Evolutionary conservation across 2,797 vertebrate species (phyloP).

Genomic region (Botia kubotai): DNA sequence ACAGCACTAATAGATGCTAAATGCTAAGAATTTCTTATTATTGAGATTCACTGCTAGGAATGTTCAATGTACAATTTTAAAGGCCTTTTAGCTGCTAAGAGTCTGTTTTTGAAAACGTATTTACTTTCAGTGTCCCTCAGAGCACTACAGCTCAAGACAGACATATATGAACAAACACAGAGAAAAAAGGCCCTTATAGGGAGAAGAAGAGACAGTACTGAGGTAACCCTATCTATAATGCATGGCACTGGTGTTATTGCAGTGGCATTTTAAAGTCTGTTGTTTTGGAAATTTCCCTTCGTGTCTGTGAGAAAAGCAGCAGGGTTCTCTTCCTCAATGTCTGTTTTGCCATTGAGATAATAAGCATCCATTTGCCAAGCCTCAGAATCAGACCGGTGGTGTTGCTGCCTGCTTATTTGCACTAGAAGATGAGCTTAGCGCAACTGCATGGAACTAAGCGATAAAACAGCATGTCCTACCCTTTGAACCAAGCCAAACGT

Average conservation of each 20-base stretch:
- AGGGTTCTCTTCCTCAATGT: not conserved
- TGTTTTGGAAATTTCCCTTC: constrained; percentile 12
- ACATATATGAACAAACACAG: not conserved
- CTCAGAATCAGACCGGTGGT: not conserved
- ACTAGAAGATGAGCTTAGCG: constrained; percentile 12
- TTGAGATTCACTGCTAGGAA: not conserved
- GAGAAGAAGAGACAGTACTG: constrained; percentile 4
- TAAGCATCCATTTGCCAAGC: constrained; percentile 17
- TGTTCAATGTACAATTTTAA: not conserved
- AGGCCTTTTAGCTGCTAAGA: not conserved
- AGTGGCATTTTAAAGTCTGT: constrained; percentile 5
- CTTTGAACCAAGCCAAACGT: constrained; percentile 11
- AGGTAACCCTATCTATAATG: not conserved
- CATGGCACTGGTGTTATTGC: constrained; percentile 25
- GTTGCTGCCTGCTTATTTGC: constrained; percentile 14
- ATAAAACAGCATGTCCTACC: not conserved
- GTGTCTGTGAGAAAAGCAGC: not conserved
- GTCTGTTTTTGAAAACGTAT: constrained; percentile 7
- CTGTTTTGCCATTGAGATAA: constrained; percentile 20
- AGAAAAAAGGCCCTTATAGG: not conserved
- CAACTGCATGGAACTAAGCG: constrained; percentile 18
- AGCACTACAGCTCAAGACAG: constrained; percentile 3
- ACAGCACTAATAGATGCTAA: constrained; percentile 70
- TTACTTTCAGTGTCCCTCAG: not conserved
- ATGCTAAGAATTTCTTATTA: constrained; percentile 50